These are phyloP conservation scores for Pachycephus smyrnensis DNA, from an alignment of 2,888 invertebrate species.

Conservation along the genomic window DNA sequence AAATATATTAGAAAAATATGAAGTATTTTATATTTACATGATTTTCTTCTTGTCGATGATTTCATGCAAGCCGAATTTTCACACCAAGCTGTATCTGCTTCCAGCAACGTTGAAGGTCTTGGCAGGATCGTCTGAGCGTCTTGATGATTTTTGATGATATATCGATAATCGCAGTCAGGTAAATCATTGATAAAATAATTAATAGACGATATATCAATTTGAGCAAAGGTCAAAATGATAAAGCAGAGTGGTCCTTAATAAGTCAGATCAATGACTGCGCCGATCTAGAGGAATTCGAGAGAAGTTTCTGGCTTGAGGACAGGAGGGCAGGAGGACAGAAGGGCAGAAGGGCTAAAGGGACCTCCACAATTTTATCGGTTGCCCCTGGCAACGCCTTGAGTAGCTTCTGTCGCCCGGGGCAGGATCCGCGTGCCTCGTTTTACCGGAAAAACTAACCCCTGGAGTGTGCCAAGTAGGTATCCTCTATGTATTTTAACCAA, in stretches of 20 bases:
- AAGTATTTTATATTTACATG: background rate
- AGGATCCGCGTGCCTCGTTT: conserved; percentile 2
- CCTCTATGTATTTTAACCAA: background rate
- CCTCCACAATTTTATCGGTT: conserved; percentile 53
- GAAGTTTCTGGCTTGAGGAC: background rate
- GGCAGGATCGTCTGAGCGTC: too few relatives aligned
- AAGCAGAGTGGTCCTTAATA: background rate
- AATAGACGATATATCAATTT: background rate
- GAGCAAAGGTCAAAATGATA: background rate
- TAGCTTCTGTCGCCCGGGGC: conserved; percentile 36
- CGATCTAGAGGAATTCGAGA: background rate
- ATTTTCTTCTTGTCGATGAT: background rate
- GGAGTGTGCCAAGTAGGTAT: background rate
- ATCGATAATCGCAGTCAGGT: background rate
- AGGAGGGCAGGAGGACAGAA: background rate
- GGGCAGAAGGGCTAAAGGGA: conserved; percentile 36
- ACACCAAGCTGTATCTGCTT: background rate
- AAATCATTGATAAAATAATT: background rate
- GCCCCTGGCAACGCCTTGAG: conserved; percentile 54
- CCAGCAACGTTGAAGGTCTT: background rate
- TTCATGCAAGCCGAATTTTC: background rate
- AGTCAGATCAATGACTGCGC: background rate
- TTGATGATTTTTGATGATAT: background rate
- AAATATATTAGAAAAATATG: background rate
- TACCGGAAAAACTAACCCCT: conserved; percentile 2